A percentile compares a stretch with the other conserved stretches of the same genome.
phyloP scores from a whole-genome alignment of 2,797 vertebrate species.

The Epinephelus coioides region DNA sequence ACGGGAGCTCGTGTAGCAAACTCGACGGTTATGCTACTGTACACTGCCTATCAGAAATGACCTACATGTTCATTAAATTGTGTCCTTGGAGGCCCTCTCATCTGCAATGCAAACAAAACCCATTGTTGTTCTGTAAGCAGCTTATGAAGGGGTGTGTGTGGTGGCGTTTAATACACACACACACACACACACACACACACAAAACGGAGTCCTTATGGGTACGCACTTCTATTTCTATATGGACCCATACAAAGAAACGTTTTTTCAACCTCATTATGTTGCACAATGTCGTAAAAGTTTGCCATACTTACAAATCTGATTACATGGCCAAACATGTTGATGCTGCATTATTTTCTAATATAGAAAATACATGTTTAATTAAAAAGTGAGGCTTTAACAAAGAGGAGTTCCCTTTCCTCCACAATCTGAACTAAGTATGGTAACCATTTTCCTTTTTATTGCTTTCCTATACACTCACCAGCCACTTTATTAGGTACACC shows the following conservation, averaged over 20 bases:
- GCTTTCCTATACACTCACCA: too few relatives aligned
- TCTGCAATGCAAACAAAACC: conserved; percentile 79
- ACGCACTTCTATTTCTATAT: conserved; percentile 19
- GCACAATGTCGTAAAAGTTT: not conserved
- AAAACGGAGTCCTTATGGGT: conserved; percentile 5
- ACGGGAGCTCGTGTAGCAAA: conserved; percentile 14
- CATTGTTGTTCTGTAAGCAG: conserved; percentile 76
- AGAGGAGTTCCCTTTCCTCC: too few relatives aligned
- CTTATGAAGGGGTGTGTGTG: conserved; percentile 49
- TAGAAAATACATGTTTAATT: not conserved
- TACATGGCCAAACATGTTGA: conserved; percentile 8
- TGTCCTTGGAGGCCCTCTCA: conserved; percentile 69
- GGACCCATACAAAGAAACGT: not conserved
- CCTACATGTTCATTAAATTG: conserved; percentile 75
- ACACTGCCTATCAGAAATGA: conserved; percentile 61
- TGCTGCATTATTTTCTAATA: conserved; percentile 14
- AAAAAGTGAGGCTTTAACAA: not conserved
- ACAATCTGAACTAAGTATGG: not conserved
- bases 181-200: not conserved
- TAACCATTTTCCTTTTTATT: not conserved
- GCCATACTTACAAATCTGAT: conserved; percentile 12
- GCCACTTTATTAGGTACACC: too few relatives aligned
- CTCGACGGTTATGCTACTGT: conserved; percentile 43
- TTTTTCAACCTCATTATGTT: conserved; percentile 29
- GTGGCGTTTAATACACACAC: too few relatives aligned